phyloP scores from a whole-genome alignment of 2,797 vertebrate genomes.

The Sebastes reedi region DNA sequence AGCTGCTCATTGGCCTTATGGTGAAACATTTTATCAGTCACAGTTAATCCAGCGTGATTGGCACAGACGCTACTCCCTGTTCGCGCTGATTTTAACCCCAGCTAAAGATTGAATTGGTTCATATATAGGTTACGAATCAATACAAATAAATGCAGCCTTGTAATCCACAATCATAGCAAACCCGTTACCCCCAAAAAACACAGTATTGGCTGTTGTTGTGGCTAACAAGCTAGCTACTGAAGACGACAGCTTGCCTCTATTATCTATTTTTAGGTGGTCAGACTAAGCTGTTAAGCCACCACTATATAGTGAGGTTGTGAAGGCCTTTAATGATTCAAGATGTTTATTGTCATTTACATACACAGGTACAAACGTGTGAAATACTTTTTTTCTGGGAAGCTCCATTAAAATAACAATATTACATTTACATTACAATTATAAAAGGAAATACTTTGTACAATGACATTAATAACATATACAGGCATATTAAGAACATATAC shows the following conservation, averaged over 20 bases:
- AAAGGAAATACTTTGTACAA: too few relatives aligned
- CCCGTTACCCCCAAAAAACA: not conserved
- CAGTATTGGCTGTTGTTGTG: not conserved
- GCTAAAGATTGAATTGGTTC: not conserved
- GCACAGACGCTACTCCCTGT: not conserved
- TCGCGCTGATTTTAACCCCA: not conserved
- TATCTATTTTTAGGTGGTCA: conserved; percentile 69
- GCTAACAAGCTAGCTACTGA: conserved; percentile 49
- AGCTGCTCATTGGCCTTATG: conserved; percentile 34
- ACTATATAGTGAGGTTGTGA: not conserved
- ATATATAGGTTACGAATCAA: not conserved
- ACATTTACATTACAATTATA: too few relatives aligned
- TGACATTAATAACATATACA: too few relatives aligned
- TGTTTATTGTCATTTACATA: too few relatives aligned
- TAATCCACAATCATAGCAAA: too few relatives aligned
- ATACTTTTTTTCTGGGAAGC: too few relatives aligned
- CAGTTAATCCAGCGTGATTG: not conserved
- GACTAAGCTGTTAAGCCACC: conserved; percentile 65
- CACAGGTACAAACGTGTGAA: too few relatives aligned
- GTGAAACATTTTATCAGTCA: conserved; percentile 31
- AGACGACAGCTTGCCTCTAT: conserved; percentile 64
- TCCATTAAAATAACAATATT: too few relatives aligned
- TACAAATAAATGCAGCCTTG: not conserved
- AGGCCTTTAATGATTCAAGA: not conserved
- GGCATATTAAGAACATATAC: too few relatives aligned